phyloP scores from a whole-genome alignment of 2,888 invertebrate genomes.

The Sturmia bella region DNA sequence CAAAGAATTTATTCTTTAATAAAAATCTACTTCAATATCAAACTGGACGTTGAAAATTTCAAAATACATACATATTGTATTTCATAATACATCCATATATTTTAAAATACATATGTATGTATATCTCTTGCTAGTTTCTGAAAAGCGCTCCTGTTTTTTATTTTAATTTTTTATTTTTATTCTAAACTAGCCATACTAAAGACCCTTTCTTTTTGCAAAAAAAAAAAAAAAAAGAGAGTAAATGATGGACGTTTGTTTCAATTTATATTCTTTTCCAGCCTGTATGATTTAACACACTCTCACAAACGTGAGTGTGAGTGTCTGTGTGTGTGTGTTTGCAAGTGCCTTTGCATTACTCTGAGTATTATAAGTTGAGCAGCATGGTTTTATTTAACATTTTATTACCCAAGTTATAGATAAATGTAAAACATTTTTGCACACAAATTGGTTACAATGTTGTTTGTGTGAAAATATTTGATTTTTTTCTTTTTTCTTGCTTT shows the following conservation, averaged over 20 bases:
- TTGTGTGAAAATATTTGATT: constrained; percentile 40
- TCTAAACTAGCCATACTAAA: background rate
- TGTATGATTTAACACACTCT: constrained; percentile 20
- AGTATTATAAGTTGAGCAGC: constrained; percentile 3
- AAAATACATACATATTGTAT: too few relatives aligned
- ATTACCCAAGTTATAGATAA: constrained; percentile 60
- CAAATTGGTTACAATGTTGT: constrained; percentile 60
- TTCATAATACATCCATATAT: too few relatives aligned
- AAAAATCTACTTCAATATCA: background rate
- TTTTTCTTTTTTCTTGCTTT: constrained; percentile 24
- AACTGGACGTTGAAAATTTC: too few relatives aligned
- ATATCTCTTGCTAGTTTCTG: too few relatives aligned
- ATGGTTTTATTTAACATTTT: constrained; percentile 60
- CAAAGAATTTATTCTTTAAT: background rate
- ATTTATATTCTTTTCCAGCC: constrained; percentile 27
- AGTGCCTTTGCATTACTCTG: background rate
- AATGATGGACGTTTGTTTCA: constrained; percentile 46
- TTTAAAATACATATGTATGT: too few relatives aligned
- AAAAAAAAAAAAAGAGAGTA: too few relatives aligned
- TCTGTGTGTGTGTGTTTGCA: background rate
- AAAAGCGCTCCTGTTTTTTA: too few relatives aligned
- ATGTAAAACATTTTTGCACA: constrained; percentile 54
- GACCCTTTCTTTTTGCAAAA: constrained; percentile 18
- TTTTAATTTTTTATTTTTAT: background rate
- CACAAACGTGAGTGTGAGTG: too few relatives aligned